Conservation (phyloP, 2,113 vertebrate species). For the Murina feae region DNA sequence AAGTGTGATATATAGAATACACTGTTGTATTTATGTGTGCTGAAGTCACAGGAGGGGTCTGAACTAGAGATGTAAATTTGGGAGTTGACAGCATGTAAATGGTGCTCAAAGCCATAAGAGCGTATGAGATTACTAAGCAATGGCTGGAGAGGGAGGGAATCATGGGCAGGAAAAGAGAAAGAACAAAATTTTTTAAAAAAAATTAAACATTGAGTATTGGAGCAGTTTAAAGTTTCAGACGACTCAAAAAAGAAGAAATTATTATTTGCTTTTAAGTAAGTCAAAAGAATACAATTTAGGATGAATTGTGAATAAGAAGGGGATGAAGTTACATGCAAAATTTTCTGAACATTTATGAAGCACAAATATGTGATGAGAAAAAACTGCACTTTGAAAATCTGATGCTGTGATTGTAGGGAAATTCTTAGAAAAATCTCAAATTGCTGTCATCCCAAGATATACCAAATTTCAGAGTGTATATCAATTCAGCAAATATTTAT, state of each 20-base stretch:
- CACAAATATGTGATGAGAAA: not conserved
- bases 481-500: constrained; percentile 24
- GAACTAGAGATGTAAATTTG: not conserved
- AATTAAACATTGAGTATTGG: not conserved
- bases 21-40: not conserved
- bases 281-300: not conserved
- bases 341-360: not conserved
- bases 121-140: not conserved
- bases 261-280: not conserved
- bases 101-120: not conserved
- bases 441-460: not conserved
- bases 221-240: not conserved
- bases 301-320: not conserved
- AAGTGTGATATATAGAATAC: not conserved
- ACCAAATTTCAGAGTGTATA: not conserved
- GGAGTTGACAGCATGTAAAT: not conserved
- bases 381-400: not conserved
- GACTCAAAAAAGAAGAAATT: not conserved
- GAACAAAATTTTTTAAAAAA: not conserved
- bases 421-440: constrained; percentile 42
- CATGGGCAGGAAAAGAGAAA: rapidly evolving
- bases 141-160: not conserved
- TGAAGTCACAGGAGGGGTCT: not conserved
- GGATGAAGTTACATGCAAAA: not conserved
- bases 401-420: not conserved